Conservation (phyloP, 2,113 vertebrate species). For the Myodes glareolus region DNA sequence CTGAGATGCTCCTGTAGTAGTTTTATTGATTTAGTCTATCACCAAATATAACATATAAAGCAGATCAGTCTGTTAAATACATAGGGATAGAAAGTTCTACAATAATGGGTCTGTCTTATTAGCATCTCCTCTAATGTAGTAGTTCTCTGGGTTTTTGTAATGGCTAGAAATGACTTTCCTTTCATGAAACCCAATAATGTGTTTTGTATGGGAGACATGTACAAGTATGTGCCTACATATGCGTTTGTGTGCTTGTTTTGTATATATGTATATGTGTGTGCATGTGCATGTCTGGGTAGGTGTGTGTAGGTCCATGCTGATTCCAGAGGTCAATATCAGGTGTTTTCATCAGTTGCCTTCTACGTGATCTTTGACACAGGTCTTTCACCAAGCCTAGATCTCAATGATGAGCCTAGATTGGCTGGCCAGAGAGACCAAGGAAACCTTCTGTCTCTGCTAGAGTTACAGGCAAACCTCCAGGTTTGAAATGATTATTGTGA, state of each 20-base stretch:
- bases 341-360: background rate
- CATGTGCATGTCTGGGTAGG: background rate
- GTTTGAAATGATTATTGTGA: background rate
- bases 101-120: background rate
- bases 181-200: background rate
- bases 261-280: background rate
- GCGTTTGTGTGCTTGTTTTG: rapidly evolving
- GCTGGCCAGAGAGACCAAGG: rapidly evolving
- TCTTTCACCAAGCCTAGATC: background rate
- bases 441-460: background rate
- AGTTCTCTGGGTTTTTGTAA: background rate
- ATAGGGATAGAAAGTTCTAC: background rate
- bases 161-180: background rate
- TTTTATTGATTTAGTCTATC: background rate
- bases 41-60: background rate
- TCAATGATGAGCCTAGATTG: background rate
- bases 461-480: background rate
- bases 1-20: background rate
- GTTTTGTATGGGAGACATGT: background rate
- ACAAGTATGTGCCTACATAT: background rate
- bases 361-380: background rate
- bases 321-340: background rate
- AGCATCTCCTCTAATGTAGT: background rate
- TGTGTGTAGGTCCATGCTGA: background rate
- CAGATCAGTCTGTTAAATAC: background rate